Percentiles rank a stretch among this genome's conserved stretches.
Evolutionary conservation across 2,797 vertebrate genomes (phyloP).

Genomic region (Tragopan temminckii): DNA sequence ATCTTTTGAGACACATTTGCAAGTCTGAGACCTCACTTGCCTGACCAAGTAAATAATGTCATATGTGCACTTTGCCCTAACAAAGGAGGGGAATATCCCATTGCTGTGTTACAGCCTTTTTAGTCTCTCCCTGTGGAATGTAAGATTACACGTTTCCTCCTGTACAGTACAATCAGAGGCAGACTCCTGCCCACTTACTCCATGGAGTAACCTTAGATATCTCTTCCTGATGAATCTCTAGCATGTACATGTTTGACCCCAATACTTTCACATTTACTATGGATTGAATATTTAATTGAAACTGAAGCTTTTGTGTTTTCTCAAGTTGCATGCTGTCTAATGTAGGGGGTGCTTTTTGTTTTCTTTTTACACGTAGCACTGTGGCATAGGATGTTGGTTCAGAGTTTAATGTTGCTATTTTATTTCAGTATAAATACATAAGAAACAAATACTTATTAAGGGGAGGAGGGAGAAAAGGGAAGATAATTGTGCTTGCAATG

Average conservation of each 20-base stretch:
- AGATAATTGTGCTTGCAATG: not conserved
- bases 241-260: not conserved
- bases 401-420: not conserved
- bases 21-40: not conserved
- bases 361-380: not conserved
- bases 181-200: not conserved
- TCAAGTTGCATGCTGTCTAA: not conserved
- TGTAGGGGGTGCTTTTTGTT: not conserved
- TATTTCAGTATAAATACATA: not conserved
- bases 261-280: not conserved
- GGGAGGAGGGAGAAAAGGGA: not conserved
- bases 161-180: not conserved
- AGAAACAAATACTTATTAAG: not conserved
- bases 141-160: not conserved
- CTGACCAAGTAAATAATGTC: not conserved
- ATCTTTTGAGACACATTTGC: not conserved
- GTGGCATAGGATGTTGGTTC: not conserved
- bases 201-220: not conserved
- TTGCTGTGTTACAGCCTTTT: not conserved
- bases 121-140: not conserved
- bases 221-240: not conserved
- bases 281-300: not conserved
- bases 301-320: not conserved
- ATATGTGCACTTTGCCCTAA: not conserved
- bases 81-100: not conserved